Percentiles rank a stretch among this genome's conserved stretches.
Evolutionary conservation across 2,888 invertebrate genomes (phyloP).

Genomic region (Biston stratarius): DNA sequence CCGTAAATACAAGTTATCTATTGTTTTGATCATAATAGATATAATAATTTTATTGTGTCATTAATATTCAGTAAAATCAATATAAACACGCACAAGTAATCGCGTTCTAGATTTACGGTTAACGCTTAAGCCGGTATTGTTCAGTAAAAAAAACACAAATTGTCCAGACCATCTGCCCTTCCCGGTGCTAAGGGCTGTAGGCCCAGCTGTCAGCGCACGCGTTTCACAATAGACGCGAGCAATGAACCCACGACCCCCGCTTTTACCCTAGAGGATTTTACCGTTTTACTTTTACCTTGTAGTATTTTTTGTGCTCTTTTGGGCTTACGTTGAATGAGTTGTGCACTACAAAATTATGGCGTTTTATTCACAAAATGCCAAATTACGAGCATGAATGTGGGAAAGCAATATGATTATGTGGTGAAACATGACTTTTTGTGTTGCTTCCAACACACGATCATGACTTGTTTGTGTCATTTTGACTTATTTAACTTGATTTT

Average conservation of each 20-base stretch:
- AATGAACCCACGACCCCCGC: conserved; percentile 79
- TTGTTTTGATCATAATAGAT: too few relatives aligned
- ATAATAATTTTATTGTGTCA: too few relatives aligned
- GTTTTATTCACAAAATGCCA: too few relatives aligned
- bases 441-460: too few relatives aligned
- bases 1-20: too few relatives aligned
- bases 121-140: conserved; percentile 49
- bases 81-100: not conserved
- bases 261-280: conserved; percentile 55
- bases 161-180: conserved; percentile 73
- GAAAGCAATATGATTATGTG: too few relatives aligned
- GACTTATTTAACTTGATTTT: too few relatives aligned
- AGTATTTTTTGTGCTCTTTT: conserved; percentile 1
- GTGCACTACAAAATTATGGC: too few relatives aligned
- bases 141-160: conserved; percentile 48
- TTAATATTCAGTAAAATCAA: too few relatives aligned
- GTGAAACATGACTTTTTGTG: too few relatives aligned
- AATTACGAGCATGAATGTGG: too few relatives aligned
- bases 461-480: too few relatives aligned
- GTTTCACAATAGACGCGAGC: conserved; percentile 78
- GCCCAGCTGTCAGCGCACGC: conserved; percentile 82
- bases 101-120: conserved; percentile 37
- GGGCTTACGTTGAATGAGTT: not conserved
- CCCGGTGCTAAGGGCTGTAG: conserved; percentile 61
- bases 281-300: conserved; percentile 51